Evolutionary conservation across 2,113 vertebrate species (phyloP), one percentile per base, ranked within the genome.

Genomic region (Campylomormyrus tamandua): DNA sequence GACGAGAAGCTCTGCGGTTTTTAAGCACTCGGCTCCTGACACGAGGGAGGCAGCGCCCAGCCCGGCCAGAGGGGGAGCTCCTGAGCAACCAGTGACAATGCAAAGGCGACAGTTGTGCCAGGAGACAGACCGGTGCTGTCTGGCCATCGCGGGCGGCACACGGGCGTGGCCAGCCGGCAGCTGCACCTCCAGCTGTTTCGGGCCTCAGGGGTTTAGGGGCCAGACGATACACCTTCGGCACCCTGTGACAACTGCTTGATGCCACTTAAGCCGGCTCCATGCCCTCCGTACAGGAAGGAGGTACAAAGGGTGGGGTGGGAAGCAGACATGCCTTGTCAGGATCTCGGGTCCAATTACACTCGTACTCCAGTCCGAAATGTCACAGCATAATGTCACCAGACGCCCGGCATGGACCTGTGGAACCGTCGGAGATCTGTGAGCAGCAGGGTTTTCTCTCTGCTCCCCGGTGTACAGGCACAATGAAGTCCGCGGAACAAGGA

Each of bases 111-210:
- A 27, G 62, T 31, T 13, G n/a, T 31, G 62, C n/a, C n/a, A 11
- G n/a, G 62, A 70, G 27, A 31, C 62, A 31, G 62, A 70, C 62
- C 31, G 62, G 10, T 70, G 27, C n/a, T 31, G 62, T 13, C 62
- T 31, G 27, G 10, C 10, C 62, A 31, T 70, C 62, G 0, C 27
- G 62, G 62, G n/a, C n/a, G 74, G 74, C 74, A 21, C 50, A 19
- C 45, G 17, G 10, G 39, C 21, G 21, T 45, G 56, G 56, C 31
- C 24, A 31, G 35, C 56, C 7, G 39, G 31, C 56, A 88, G 52
- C 87, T 88, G 87, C 10, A 39, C 17, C 19, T 62, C 56, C 87
- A 88, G 87, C 87, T 88, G 87, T n/a, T 66, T 8, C 31, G 6
- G 27, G 85, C 85, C 50, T 53, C n/a, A 21, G 10, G 31, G 19